Percentiles rank a stretch among this genome's conserved stretches.
These are phyloP conservation scores for Parnassius glacialis DNA, from an alignment of 2,888 invertebrate genomes.

Conservation along the genomic window DNA sequence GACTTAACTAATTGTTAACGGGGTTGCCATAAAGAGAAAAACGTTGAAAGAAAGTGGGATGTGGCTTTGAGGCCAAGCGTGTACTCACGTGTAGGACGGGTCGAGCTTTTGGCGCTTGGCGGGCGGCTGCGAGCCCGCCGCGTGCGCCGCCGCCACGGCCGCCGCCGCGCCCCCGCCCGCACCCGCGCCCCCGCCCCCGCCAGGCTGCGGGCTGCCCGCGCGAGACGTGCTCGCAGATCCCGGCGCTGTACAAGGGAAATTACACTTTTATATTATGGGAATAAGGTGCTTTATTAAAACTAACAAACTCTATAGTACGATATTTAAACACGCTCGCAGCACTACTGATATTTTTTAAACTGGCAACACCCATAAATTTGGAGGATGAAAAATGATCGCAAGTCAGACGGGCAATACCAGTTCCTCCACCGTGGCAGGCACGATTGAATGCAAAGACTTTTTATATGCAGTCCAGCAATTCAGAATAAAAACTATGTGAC, in stretches of 20 bases:
- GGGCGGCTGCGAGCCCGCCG: constrained; percentile 46
- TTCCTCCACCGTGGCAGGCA: too few relatives aligned
- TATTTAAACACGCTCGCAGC: too few relatives aligned
- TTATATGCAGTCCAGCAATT: too few relatives aligned
- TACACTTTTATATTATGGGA: not conserved
- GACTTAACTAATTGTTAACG: not conserved
- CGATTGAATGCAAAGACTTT: too few relatives aligned
- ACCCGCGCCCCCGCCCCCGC: constrained; percentile 45
- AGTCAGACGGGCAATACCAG: too few relatives aligned
- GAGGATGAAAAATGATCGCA: too few relatives aligned
- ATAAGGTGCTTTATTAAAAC: not conserved
- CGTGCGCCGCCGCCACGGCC: constrained; percentile 34
- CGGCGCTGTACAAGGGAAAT: constrained; percentile 23
- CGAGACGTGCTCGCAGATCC: constrained; percentile 54
- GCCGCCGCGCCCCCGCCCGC: constrained; percentile 52
- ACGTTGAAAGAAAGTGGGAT: not conserved
- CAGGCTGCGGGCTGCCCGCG: constrained; percentile 49
- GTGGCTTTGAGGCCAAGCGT: not conserved
- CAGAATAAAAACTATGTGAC: too few relatives aligned
- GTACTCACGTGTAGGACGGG: constrained; percentile 57
- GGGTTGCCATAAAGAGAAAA: not conserved
- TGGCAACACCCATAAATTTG: too few relatives aligned
- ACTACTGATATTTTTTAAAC: too few relatives aligned
- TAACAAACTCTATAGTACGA: too few relatives aligned
- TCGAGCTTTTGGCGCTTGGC: constrained; percentile 62